Conservation (phyloP, 2,888 invertebrate species). For the Rhopalosiphum nymphaeae region DNA sequence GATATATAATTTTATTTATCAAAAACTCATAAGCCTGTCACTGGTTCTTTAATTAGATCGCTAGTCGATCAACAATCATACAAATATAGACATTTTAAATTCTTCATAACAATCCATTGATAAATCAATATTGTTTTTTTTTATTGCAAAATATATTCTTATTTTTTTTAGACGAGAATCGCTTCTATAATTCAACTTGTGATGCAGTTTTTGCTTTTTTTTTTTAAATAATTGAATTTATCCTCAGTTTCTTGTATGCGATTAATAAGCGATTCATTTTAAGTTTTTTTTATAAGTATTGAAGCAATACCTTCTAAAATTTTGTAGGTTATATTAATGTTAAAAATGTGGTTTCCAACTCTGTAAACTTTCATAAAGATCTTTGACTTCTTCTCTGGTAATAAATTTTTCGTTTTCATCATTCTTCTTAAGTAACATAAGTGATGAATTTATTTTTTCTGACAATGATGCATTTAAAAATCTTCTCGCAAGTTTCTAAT, state of each 20-base stretch:
- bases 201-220: slow-evolving; percentile 1
- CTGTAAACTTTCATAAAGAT: slow-evolving; percentile 1
- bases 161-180: not conserved
- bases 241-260: not conserved
- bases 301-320: not conserved
- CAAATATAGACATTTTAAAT: slow-evolving; percentile 22
- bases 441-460: slow-evolving; percentile 11
- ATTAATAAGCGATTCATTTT: not conserved
- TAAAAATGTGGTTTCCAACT: not conserved
- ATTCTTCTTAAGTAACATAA: not conserved
- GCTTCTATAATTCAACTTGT: not conserved
- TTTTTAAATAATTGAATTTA: slow-evolving; percentile 6
- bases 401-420: slow-evolving; percentile 4
- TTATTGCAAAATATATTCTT: not conserved
- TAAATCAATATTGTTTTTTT: not conserved
- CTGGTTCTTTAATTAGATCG: not conserved
- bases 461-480: slow-evolving; percentile 14
- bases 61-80: slow-evolving; percentile 4
- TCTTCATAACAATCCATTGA: not conserved
- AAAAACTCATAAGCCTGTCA: not conserved
- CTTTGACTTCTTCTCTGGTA: not conserved
- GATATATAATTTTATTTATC: not conserved
- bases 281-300: not conserved
- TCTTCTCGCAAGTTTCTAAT: not conserved
- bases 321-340: slow-evolving; percentile 18